A percentile compares a stretch with the other conserved stretches of the same genome.
Conservation (phyloP, 2,888 invertebrate species). For the Drosophila ezoana region DNA sequence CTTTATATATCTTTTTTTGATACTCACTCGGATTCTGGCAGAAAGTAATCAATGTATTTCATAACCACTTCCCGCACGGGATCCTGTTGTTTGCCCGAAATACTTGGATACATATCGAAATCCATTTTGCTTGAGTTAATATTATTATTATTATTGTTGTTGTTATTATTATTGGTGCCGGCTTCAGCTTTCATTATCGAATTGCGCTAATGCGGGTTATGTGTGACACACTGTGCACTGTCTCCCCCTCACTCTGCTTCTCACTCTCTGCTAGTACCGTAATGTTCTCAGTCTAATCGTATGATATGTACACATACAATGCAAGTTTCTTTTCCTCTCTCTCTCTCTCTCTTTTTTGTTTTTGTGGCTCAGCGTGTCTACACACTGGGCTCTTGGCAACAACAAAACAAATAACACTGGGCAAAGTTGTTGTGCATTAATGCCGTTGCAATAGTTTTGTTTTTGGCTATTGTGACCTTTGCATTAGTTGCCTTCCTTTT, state of each 20-base stretch:
- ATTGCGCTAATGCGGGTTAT: constrained; percentile 37
- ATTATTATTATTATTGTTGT: constrained; percentile 82
- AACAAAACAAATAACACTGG: constrained; percentile 1
- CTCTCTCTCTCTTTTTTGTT: not conserved
- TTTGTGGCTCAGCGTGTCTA: constrained; percentile 18
- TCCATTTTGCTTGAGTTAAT: constrained; percentile 86
- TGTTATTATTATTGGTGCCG: constrained; percentile 56
- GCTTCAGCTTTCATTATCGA: constrained; percentile 83
- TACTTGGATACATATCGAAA: constrained; percentile 87
- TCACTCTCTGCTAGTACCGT: constrained; percentile 22
- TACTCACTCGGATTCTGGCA: constrained; percentile 88
- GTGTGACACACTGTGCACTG: constrained; percentile 19
- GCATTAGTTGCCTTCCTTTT: constrained; percentile 18
- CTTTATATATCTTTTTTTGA: not conserved
- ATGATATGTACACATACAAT: constrained; percentile 33
- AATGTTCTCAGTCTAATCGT: constrained; percentile 38
- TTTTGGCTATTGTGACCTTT: constrained; percentile 25
- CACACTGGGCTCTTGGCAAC: constrained; percentile 21
- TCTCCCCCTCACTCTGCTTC: not conserved
- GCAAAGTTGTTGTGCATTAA: constrained; percentile 22
- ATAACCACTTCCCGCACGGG: constrained; percentile 89
- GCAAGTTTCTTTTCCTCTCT: not conserved
- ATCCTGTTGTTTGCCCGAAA: constrained; percentile 88
- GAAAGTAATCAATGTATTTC: constrained; percentile 90
- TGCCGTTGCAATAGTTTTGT: constrained; percentile 39